Evolutionary conservation across 1,140 invertebrate species (phyloP), one percentile per base, ranked within the genome.

Genomic region (Hylaeus anthracinus): DNA sequence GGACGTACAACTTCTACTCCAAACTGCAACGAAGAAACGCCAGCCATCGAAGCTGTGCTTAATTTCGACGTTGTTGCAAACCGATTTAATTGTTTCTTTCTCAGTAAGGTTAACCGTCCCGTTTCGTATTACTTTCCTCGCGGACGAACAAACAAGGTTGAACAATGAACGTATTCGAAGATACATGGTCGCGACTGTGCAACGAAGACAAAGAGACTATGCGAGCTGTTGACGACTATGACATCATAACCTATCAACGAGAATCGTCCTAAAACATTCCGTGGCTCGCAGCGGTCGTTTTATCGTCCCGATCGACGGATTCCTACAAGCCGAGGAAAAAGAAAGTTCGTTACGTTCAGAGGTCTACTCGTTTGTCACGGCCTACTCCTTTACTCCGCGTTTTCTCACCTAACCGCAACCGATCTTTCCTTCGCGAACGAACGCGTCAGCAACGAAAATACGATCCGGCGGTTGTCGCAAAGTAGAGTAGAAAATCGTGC

Each of bases 191-290:
- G 12, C 43, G 41, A 55, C 6, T 55, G 51, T 45, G 12, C 43
- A 10, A 56, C 14, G 14, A 15, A 41, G 71, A 65, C 70, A 79
- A 79, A 79, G 71, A 79, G 58, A 48, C 64, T 65, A 2, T 26
- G 26, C 75, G 37, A 61, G 12, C 41, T 53, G 26, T 48, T 3
- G 51, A 66, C 77, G 61, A 73, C 65, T 79, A 58, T 73, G 77
- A 79, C 53, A 73, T 79, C 77, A 79, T 79, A 79, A 79, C 77
- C 77, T 79, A 79, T 79, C 53, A 79, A 79, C 51, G 48, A 43
- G 43, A 15, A 9, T 77, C 37, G 4, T 53, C 37, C 12, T 6
- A 37, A 79, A 79, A 65, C 69, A 65, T 65, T 79, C 26, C 45
- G 60, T 48, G 58, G n/a, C 12, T 45, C 15, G 15, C 37, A 53